phyloP scores from a whole-genome alignment of 2,888 invertebrate species.

The Gymnocheta viridis region DNA sequence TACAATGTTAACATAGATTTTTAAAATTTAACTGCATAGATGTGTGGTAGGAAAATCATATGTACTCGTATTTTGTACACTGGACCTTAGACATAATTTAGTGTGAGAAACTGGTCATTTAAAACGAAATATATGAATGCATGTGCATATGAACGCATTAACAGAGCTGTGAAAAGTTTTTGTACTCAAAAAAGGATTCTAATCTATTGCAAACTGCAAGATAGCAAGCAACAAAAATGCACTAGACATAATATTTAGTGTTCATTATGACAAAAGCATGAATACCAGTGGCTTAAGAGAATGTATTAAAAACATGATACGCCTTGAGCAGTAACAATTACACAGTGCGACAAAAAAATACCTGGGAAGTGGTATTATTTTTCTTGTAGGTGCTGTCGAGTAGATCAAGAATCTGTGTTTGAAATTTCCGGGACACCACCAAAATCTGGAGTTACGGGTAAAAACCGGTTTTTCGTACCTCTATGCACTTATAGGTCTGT shows the following conservation, averaged over 20 bases:
- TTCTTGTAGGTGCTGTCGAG: too few relatives aligned
- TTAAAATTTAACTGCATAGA: conserved; percentile 12
- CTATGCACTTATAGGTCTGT: too few relatives aligned
- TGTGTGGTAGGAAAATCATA: conserved; percentile 1
- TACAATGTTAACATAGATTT: conserved; percentile 25
- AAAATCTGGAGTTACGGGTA: too few relatives aligned
- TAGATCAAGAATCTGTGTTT: too few relatives aligned
- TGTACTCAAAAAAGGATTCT: conserved; percentile 27
- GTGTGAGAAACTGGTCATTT: conserved; percentile 81
- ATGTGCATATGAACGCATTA: conserved; percentile 72
- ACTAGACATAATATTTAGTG: conserved; percentile 6
- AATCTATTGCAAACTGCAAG: conserved; percentile 16
- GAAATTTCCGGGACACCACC: too few relatives aligned
- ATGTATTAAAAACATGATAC: neutral
- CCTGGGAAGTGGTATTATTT: too few relatives aligned
- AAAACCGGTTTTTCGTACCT: too few relatives aligned
- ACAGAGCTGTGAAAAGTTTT: conserved; percentile 72
- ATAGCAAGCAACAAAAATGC: conserved; percentile 7
- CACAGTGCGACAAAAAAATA: too few relatives aligned
- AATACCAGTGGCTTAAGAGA: conserved; percentile 16
- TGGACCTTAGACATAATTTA: conserved; percentile 73
- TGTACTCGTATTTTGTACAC: neutral
- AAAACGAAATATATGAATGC: conserved; percentile 68
- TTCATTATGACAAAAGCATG: conserved; percentile 24
- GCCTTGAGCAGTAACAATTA: too few relatives aligned